Conservation (phyloP, 2,113 vertebrate genomes). For the Seriola rivoliana region DNA sequence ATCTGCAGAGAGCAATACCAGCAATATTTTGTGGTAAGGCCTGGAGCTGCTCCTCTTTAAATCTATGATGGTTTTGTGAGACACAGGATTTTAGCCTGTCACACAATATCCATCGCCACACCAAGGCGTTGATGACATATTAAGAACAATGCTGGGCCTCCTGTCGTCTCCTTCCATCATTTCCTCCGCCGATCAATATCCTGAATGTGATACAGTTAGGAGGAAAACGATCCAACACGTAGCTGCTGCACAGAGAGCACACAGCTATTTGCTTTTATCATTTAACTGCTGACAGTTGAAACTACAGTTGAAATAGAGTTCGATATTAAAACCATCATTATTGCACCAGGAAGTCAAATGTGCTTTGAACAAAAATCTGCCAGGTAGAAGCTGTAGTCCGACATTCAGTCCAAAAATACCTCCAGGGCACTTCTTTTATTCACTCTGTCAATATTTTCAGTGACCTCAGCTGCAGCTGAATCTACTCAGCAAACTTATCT, state of each 20-base stretch:
- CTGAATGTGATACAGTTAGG: slow-evolving; percentile 55
- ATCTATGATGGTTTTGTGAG: slow-evolving; percentile 30
- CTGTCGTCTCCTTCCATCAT: slow-evolving; percentile 44
- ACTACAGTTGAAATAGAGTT: slow-evolving; percentile 41
- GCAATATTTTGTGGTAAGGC: slow-evolving; percentile 54
- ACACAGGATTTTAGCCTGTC: slow-evolving; percentile 37
- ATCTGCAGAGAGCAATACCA: slow-evolving; percentile 45
- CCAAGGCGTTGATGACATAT: slow-evolving; percentile 41
- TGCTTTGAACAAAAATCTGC: slow-evolving; percentile 51
- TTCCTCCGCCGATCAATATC: slow-evolving; percentile 57
- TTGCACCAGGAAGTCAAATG: slow-evolving; percentile 47
- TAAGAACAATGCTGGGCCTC: slow-evolving; percentile 39
- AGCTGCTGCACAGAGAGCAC: slow-evolving; percentile 37
- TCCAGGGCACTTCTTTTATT: slow-evolving; percentile 54
- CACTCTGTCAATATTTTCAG: slow-evolving; percentile 57
- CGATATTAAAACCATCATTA: slow-evolving; percentile 58
- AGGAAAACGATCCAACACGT: slow-evolving; percentile 38
- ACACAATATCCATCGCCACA: slow-evolving; percentile 24
- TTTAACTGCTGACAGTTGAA: slow-evolving; percentile 63
- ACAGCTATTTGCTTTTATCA: slow-evolving; percentile 55
- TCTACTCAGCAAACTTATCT: slow-evolving; percentile 45
- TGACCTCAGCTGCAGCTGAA: slow-evolving; percentile 35
- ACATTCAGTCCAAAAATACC: slow-evolving; percentile 29
- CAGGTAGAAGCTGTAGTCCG: slow-evolving; percentile 39
- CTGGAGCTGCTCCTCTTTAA: slow-evolving; percentile 39